Conservation (phyloP, 2,797 vertebrate species). For the Centropyge bicolor region DNA sequence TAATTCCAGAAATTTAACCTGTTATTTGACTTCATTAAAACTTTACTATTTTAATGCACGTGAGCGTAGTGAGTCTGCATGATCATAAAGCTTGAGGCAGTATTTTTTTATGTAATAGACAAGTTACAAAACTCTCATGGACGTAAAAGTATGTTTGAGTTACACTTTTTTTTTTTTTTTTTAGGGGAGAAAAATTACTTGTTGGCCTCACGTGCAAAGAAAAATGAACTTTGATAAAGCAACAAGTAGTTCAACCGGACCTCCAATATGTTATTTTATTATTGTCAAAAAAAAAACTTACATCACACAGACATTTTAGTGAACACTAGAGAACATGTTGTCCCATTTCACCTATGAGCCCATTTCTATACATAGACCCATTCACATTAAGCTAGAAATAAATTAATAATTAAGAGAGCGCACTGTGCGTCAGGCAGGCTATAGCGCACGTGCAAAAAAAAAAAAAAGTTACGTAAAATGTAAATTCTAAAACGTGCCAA, state of each 20-base stretch:
- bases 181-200: not conserved
- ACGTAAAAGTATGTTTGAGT: not conserved
- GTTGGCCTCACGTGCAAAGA: not conserved
- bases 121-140: not conserved
- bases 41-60: too few species aligned
- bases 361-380: slow-evolving; percentile 16
- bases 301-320: slow-evolving; percentile 2
- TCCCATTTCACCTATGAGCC: slow-evolving; percentile 45
- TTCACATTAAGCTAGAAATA: slow-evolving; percentile 53
- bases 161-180: slow-evolving; percentile 22
- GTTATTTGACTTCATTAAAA: not conserved
- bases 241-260: slow-evolving; percentile 58
- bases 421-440: slow-evolving; percentile 34
- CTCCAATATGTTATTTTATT: not conserved
- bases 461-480: slow-evolving; percentile 56
- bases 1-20: not conserved
- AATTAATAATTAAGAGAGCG: slow-evolving; percentile 52
- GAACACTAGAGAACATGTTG: slow-evolving; percentile 52
- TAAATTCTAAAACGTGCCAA: slow-evolving; percentile 55
- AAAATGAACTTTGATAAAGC: slow-evolving; percentile 45
- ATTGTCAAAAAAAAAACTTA: not conserved
- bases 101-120: not conserved
- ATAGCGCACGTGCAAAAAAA: slow-evolving; percentile 9
- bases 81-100: not conserved
- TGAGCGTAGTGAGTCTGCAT: not conserved